These are phyloP conservation scores for Mareca strepera DNA, from an alignment of 2,797 vertebrate species.

Conservation along the genomic window DNA sequence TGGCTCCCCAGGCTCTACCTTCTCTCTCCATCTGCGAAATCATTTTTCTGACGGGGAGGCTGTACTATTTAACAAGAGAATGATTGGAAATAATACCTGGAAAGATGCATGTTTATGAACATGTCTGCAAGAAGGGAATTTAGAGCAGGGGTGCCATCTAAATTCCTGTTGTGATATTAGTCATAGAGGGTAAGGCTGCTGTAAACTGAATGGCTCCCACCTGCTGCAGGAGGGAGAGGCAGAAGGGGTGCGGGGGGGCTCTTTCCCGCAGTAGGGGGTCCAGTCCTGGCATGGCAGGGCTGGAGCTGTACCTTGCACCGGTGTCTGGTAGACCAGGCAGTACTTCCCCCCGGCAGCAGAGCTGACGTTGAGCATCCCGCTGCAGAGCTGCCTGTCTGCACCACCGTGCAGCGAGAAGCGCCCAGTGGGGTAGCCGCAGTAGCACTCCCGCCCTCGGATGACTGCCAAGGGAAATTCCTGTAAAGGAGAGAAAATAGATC, in stretches of 20 bases:
- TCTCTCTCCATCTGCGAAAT: not conserved
- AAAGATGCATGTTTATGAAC: fast-evolving
- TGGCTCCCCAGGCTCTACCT: not conserved
- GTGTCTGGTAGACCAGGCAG: slow-evolving; percentile 92
- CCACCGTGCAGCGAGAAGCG: slow-evolving; percentile 80
- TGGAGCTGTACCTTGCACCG: slow-evolving; percentile 86
- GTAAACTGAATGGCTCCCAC: fast-evolving
- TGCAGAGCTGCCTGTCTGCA: slow-evolving; percentile 76
- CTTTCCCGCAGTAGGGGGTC: not conserved
- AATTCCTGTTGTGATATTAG: fast-evolving
- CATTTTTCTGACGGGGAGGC: not conserved
- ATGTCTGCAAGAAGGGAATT: not conserved
- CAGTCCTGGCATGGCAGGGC: fast-evolving
- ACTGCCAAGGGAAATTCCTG: slow-evolving; percentile 94
- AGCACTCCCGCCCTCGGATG: slow-evolving; percentile 83
- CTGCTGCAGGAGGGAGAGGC: not conserved
- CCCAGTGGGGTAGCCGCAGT: slow-evolving; percentile 87
- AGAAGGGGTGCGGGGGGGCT: not conserved
- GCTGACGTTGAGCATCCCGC: slow-evolving; percentile 40
- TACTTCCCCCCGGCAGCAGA: slow-evolving; percentile 32
- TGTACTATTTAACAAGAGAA: not conserved
- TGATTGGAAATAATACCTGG: not conserved
- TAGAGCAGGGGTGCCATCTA: not conserved
- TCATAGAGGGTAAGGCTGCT: not conserved
- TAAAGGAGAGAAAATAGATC: not conserved